Conservation (phyloP, 2,113 vertebrate genomes). For the Peromyscus polionotus region DNA sequence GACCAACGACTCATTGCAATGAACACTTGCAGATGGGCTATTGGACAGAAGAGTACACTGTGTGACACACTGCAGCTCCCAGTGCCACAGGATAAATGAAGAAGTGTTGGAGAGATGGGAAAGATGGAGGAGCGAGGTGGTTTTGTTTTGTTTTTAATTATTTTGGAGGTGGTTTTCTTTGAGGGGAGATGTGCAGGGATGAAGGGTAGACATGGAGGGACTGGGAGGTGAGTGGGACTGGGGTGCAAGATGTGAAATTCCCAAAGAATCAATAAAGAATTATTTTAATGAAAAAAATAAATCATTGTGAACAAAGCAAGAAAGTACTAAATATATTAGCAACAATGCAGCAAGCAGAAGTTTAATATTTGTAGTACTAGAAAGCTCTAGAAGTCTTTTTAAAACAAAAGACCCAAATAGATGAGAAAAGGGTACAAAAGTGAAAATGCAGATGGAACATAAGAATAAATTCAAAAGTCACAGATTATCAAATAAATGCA, state of each 20-base stretch:
- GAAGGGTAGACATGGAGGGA: neutral
- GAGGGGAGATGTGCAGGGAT: neutral
- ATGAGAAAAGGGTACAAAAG: constrained; percentile 25
- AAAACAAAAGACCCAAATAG: neutral
- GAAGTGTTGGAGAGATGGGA: neutral
- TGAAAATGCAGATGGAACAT: constrained; percentile 33
- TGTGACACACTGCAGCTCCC: neutral
- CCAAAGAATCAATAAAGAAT: neutral
- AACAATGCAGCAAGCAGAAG: neutral
- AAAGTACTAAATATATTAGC: constrained; percentile 39
- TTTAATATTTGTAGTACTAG: neutral
- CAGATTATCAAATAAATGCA: constrained; percentile 48
- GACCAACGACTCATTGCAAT: neutral
- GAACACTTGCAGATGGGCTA: neutral
- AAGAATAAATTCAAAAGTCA: constrained; percentile 27
- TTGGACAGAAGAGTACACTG: neutral
- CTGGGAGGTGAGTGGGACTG: neutral
- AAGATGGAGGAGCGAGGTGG: neutral
- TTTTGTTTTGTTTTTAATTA: neutral
- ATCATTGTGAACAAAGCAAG: neutral
- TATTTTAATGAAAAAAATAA: constrained; percentile 27
- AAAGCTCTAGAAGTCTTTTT: neutral
- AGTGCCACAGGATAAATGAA: neutral
- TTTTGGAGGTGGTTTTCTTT: neutral
- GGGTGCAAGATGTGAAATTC: neutral